Base-by-base conservation (phyloP, 1,140 invertebrate species). In the Solenopsis invicta region DNA sequence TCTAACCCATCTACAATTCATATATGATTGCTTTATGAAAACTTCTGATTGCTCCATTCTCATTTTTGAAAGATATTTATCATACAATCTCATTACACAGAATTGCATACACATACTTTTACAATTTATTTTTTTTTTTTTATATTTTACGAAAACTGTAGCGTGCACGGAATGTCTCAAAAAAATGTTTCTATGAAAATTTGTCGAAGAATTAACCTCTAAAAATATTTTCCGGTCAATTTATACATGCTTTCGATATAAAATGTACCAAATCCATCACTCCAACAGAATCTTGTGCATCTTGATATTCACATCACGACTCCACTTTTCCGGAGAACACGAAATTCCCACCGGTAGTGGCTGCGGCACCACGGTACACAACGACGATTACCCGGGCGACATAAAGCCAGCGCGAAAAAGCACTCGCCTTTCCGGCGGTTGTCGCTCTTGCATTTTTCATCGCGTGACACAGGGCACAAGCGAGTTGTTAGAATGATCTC, bases 401-500 rank as follows among this genome's bases (percentile, higher is more conserved):
- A 52, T n/a, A 29, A 85, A 69, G 37, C 34, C 21, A 52, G 34
- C 62, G 74, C 37, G 50, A 75, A 78, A 85, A 78, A 66, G 59
- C 48, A 72, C 24, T 84, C 1, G 16, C 24, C n/a, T 78, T 85
- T 66, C 48, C 61, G 48, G 61, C 29, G 61, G 8, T 54, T 50
- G 61, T 85, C 75, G 71, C 82, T 78, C 82, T 64, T 85, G 56
- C 34, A 85, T 78, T 85, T 85, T 77, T 64, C 61, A 77, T 21
- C 1, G 67, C 41, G 54, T 41, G 54, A 74, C 48, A 52, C 24
- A 12, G 52, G 16, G 24, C 52, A 72, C 37, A 54, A 59, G 41
- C 67, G 67, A 61, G 18, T 59, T 74, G 80, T 50, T 34, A 24
- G 69, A 75, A 74, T 75, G 69, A 82, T 82, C 37, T 82, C 41